A percentile compares a stretch with the other conserved stretches of the same genome.
Conservation (phyloP, 2,113 vertebrate species). For the Cercocebus atys region DNA sequence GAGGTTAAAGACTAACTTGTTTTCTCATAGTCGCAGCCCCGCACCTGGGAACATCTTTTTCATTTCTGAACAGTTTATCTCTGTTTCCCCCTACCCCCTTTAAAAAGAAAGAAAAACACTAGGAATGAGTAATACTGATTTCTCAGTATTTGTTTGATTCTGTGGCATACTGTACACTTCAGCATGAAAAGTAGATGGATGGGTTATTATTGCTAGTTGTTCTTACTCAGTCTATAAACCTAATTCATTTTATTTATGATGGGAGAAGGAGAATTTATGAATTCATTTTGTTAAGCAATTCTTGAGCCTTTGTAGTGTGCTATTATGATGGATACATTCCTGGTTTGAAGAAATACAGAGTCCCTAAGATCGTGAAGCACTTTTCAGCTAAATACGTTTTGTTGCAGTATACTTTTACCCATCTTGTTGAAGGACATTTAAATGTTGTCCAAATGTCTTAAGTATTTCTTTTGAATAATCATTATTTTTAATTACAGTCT, state of each 20-base stretch:
- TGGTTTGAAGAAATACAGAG: background rate
- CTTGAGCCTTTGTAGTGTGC: constrained; percentile 10
- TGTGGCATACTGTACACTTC: constrained; percentile 1
- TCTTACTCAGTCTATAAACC: constrained; percentile 54
- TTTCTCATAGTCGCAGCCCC: background rate
- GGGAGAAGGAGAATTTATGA: constrained; percentile 58
- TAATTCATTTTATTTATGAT: constrained; percentile 65
- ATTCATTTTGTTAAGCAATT: constrained; percentile 69
- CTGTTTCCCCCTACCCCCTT: no score
- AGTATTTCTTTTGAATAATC: constrained; percentile 40
- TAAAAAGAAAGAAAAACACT: background rate
- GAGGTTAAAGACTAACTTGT: background rate
- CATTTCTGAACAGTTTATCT: background rate
- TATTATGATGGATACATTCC: background rate
- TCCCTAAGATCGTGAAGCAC: background rate
- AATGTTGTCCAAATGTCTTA: background rate
- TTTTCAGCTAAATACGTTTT: background rate
- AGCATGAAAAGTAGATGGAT: constrained; percentile 50
- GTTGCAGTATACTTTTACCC: background rate
- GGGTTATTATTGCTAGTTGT: constrained; percentile 31
- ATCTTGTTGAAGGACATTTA: background rate
- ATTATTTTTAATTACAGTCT: constrained; percentile 8
- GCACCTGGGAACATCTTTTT: background rate
- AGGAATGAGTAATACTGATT: constrained; percentile 35
- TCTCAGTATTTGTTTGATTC: constrained; percentile 63